Conservation (phyloP, 2,797 vertebrate genomes). For the Threskiornis aethiopicus region DNA sequence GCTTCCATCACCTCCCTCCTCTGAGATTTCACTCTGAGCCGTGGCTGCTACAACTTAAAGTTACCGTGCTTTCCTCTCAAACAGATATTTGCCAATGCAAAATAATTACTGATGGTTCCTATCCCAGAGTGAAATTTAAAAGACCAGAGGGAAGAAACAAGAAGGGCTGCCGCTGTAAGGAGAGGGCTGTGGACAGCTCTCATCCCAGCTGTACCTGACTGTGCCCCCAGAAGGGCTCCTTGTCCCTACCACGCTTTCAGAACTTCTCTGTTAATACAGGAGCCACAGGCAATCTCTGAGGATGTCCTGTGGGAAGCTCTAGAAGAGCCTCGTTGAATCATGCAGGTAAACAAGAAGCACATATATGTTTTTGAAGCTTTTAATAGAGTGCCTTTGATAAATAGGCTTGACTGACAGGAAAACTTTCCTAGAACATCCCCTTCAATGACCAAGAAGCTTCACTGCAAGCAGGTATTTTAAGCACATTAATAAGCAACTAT, state of each 20-base stretch:
- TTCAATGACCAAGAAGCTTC: neutral
- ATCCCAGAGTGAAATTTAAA: neutral
- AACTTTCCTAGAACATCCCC: neutral
- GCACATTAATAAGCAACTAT: conserved; percentile 20
- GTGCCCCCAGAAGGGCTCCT: neutral
- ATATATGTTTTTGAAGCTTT: neutral
- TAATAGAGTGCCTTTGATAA: neutral
- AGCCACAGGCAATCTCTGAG: neutral
- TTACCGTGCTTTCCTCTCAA: neutral
- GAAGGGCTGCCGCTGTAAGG: neutral
- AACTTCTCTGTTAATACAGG: neutral
- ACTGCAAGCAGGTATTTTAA: neutral
- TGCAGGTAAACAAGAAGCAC: neutral
- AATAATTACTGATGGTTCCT: neutral
- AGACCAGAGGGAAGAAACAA: neutral
- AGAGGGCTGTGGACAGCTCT: neutral
- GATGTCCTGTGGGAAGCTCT: neutral
- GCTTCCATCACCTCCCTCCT: neutral
- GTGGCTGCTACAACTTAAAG: neutral
- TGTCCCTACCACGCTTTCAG: neutral
- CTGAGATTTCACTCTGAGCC: neutral
- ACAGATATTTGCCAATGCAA: neutral
- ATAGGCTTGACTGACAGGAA: neutral
- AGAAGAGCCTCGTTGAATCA: neutral
- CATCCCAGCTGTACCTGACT: neutral